These are phyloP conservation scores for Schrankia costaestrigalis DNA, from an alignment of 2,888 invertebrate genomes.

Conservation along the genomic window DNA sequence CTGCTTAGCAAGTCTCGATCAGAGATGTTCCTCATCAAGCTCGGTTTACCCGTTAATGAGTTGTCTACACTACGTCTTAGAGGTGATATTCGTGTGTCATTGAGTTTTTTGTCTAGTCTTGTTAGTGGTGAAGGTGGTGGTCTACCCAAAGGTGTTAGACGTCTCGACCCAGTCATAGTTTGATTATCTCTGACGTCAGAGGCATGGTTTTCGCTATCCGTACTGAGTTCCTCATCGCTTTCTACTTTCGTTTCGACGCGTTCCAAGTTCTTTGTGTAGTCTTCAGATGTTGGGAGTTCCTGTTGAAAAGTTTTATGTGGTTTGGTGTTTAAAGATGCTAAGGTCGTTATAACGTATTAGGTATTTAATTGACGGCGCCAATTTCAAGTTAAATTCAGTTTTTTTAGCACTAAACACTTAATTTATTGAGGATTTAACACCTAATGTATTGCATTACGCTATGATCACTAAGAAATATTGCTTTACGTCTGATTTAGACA, in stretches of 20 bases:
- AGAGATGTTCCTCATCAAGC: conserved; percentile 51
- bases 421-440: too few relatives aligned
- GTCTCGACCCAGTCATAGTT: conserved; percentile 40
- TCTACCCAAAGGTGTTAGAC: conserved; percentile 59
- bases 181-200: conserved; percentile 57
- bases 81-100: conserved; percentile 64
- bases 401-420: too few relatives aligned
- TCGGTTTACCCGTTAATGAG: conserved; percentile 53
- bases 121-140: conserved; percentile 62
- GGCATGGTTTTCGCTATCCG: conserved; percentile 66
- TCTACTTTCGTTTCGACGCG: conserved; percentile 77
- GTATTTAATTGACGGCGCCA: too few relatives aligned
- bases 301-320: too few relatives aligned
- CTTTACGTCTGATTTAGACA: too few relatives aligned
- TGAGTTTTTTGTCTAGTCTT: conserved; percentile 61
- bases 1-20: conserved; percentile 57
- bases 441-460: too few relatives aligned
- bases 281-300: conserved; percentile 76
- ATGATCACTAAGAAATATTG: too few relatives aligned
- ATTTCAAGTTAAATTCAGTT: too few relatives aligned
- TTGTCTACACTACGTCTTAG: conserved; percentile 62
- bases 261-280: conserved; percentile 73
- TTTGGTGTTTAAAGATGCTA: too few relatives aligned
- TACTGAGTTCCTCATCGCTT: conserved; percentile 72
- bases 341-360: too few relatives aligned